Percentiles rank a stretch among this genome's conserved stretches.
phyloP scores from a whole-genome alignment of 1,140 invertebrate genomes.

The Bombyx mori region ASM3026992v2 NC_085125.1:9575001-9575500 shows the following conservation, averaged over 20 bases:
- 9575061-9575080: not conserved
- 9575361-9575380: constrained; percentile 58
- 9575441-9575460: constrained; percentile 58
- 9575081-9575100: constrained; percentile 17
- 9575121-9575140: not conserved
- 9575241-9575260: constrained; percentile 51
- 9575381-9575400: constrained; percentile 54
- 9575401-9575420: constrained; percentile 43
- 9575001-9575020: constrained; percentile 1
- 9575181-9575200: too few relatives aligned
- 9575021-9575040: constrained; percentile 54
- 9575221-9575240: constrained; percentile 3
- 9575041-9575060: constrained; percentile 28
- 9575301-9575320: constrained; percentile 52
- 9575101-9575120: constrained; percentile 5
- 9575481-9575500: constrained; percentile 50
- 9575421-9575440: constrained; percentile 34
- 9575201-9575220: constrained; percentile 1
- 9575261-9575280: constrained; percentile 23
- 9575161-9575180: too few relatives aligned
- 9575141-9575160: too few relatives aligned
- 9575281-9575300: constrained; percentile 51
- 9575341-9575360: constrained; percentile 67
- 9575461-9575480: constrained; percentile 60
- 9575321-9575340: constrained; percentile 65